Base-by-base conservation (phyloP, 2,113 vertebrate species). In the Tragulus kanchil region DNA sequence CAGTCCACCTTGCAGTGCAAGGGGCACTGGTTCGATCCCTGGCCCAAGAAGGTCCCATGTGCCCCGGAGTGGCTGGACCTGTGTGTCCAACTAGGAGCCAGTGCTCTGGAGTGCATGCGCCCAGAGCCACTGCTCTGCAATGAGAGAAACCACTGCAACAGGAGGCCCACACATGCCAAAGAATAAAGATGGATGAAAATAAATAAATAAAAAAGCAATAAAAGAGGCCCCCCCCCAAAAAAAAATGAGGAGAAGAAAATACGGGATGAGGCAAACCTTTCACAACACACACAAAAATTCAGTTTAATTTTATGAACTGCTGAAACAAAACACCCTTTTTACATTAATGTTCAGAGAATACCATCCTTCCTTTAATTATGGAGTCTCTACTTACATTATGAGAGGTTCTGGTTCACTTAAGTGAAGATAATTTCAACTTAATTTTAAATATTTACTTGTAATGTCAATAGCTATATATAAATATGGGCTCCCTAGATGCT, bases 401-500 rank as follows among this genome's bases (percentile, higher is more conserved):
- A 94, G 12, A 86, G n/a, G 48, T 79, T 95, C 11, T 12, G 95
- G 42, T 42, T 97, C 65, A 86, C 0, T 8, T 8, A 84, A 54
- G 61, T 93, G n/a, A 89, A 50, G 69, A 90, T 67, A 95, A 81
- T 45, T 88, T 48, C 85, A 65, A 92, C 56, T 65, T 56, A 56
- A 86, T 87, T 45, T 95, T 36, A 52, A 97, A 93, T 91, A 97
- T 97, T 98, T 78, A 94, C 19, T 84, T 89, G 16, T 90, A 90
- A 73, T 73, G 21, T 73, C 69, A 73, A 81, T 71, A 86, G 45
- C 3, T 92, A 3, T 85, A 62, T 54, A 83, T 69, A 86, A 92
- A 78, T 10, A 93, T 83, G 28, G 65, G 42, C 69, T 25, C 25
- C 45, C 42, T 6, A 14, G 69, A 42, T 25, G 36, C 10, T 21